A percentile compares a stretch with the other conserved stretches of the same genome.
phyloP scores from a whole-genome alignment of 1,140 invertebrate genomes.

The Amyelois transitella region DNA sequence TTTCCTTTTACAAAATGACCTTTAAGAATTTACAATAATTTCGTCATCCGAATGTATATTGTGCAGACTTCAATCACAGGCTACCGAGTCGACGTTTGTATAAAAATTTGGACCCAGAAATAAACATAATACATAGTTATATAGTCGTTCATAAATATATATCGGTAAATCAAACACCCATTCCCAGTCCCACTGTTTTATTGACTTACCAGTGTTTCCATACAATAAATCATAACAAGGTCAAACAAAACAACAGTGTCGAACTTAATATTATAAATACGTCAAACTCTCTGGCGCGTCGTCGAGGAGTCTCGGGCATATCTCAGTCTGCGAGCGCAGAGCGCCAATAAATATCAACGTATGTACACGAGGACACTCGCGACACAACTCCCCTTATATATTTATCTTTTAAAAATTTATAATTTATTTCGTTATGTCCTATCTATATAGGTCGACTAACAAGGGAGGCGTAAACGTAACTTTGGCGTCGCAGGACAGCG shows the following conservation, averaged over 20 bases:
- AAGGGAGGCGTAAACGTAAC: constrained; percentile 7
- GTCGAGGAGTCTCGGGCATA: constrained; percentile 35
- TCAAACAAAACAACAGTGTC: constrained; percentile 73
- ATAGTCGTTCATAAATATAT: constrained; percentile 2
- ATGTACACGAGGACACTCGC: constrained; percentile 63
- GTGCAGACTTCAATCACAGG: constrained; percentile 48
- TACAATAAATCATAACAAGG: constrained; percentile 73
- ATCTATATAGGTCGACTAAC: constrained; percentile 52
- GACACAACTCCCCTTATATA: constrained; percentile 48
- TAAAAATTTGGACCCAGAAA: constrained; percentile 59
- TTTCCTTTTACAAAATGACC: constrained; percentile 70
- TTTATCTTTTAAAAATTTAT: constrained; percentile 64
- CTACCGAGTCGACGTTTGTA: constrained; percentile 34
- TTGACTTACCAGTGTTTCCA: constrained; percentile 70
- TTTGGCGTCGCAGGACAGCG: not conserved
- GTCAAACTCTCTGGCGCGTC: constrained; percentile 57
- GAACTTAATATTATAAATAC: constrained; percentile 67
- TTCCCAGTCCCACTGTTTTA: constrained; percentile 71
- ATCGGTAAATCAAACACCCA: constrained; percentile 67
- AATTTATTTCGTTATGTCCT: constrained; percentile 71
- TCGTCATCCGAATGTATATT: constrained; percentile 41
- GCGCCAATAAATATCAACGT: constrained; percentile 69
- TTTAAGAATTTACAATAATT: constrained; percentile 69
- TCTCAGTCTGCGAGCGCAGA: constrained; percentile 47
- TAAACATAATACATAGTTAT: constrained; percentile 52